Conservation (phyloP, 2,888 invertebrate genomes). For the Plutella xylostella region DNA sequence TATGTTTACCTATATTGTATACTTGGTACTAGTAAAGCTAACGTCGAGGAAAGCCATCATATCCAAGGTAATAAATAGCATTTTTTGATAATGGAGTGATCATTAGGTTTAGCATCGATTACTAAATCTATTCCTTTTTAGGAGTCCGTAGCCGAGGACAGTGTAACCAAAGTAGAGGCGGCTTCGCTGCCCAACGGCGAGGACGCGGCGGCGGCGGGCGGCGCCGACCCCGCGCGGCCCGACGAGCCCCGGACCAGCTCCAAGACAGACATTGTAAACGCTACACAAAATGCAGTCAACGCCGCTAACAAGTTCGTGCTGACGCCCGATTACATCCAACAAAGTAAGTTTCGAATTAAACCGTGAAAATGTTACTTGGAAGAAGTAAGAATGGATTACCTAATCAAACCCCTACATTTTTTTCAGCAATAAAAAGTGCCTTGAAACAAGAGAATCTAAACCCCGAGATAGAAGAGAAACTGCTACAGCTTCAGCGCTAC, state of each 20-base stretch:
- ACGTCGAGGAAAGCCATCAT: not conserved
- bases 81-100: not conserved
- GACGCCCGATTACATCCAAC: conserved; percentile 93
- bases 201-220: conserved; percentile 49
- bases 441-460: conserved; percentile 90
- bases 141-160: conserved; percentile 27
- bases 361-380: too few species aligned
- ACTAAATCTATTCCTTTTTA: conserved; percentile 4
- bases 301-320: conserved; percentile 78
- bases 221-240: conserved; percentile 49
- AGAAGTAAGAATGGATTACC: too few species aligned
- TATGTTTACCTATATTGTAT: not conserved
- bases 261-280: conserved; percentile 51
- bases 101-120: not conserved
- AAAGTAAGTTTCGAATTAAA: conserved; percentile 82
- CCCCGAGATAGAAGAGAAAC: conserved; percentile 93
- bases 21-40: not conserved
- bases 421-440: conserved; percentile 90
- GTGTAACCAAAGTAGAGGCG: conserved; percentile 38
- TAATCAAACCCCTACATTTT: not conserved
- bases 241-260: conserved; percentile 49
- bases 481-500: conserved; percentile 87
- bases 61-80: not conserved
- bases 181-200: conserved; percentile 49
- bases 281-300: conserved; percentile 35